Evolutionary conservation across 2,888 invertebrate species (phyloP).

Genomic region (Pimpla rufipes): DNA sequence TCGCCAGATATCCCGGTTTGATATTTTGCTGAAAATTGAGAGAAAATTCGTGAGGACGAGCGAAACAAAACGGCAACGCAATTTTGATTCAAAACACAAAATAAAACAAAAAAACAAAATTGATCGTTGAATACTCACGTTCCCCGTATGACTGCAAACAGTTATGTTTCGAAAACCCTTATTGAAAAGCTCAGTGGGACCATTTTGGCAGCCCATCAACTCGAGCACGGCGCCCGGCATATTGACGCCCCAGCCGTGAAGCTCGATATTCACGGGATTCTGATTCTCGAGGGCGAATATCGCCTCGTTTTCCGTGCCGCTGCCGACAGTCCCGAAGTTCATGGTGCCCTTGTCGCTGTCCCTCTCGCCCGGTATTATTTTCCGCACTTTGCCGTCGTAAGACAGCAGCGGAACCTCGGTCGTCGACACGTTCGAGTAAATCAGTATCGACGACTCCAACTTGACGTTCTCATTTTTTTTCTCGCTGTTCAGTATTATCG

Average conservation of each 20-base stretch:
- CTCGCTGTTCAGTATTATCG: slow-evolving; percentile 87
- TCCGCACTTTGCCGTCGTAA: slow-evolving; percentile 90
- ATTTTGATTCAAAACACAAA: too few relatives aligned
- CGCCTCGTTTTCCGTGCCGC: slow-evolving; percentile 89
- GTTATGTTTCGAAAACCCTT: slow-evolving; percentile 82
- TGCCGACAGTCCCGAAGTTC: slow-evolving; percentile 89
- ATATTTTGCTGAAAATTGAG: slow-evolving; percentile 85
- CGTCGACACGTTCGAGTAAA: slow-evolving; percentile 91
- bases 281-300: slow-evolving; percentile 91
- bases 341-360: slow-evolving; percentile 84
- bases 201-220: slow-evolving; percentile 88
- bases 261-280: slow-evolving; percentile 90
- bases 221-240: slow-evolving; percentile 87
- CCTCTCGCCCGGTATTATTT: slow-evolving; percentile 82
- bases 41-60: slow-evolving; percentile 20
- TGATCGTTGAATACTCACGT: slow-evolving; percentile 75
- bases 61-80: background rate
- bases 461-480: slow-evolving; percentile 86
- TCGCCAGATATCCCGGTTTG: slow-evolving; percentile 88
- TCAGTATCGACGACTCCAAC: slow-evolving; percentile 88
- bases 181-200: slow-evolving; percentile 82
- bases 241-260: slow-evolving; percentile 88
- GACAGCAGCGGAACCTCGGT: slow-evolving; percentile 90
- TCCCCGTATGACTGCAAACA: slow-evolving; percentile 82
- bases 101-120: too few relatives aligned